Evolutionary conservation across 2,113 vertebrate genomes (phyloP).

Genomic region (Malurus cyaneus): DNA sequence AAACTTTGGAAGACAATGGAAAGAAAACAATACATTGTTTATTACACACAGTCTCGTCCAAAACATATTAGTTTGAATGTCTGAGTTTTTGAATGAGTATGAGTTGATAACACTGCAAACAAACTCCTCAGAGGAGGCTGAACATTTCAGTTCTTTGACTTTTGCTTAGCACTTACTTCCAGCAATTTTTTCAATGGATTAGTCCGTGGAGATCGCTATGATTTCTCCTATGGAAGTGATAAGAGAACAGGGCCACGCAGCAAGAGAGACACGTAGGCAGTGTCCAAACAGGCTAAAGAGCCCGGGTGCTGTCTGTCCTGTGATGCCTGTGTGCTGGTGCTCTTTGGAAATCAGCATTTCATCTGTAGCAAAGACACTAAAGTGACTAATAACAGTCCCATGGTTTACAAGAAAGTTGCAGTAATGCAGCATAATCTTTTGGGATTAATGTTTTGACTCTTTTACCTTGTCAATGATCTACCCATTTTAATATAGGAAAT

Average conservation of each 20-base stretch:
- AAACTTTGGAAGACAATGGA: neutral
- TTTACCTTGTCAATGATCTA: neutral
- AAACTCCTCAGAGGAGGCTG: neutral
- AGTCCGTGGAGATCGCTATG: fast-evolving
- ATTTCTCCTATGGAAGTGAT: neutral
- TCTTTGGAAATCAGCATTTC: neutral
- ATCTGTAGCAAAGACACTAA: neutral
- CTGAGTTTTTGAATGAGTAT: neutral
- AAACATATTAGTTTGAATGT: neutral
- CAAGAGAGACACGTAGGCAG: neutral
- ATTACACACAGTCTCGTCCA: neutral
- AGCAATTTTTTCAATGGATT: neutral
- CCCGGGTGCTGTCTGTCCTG: neutral
- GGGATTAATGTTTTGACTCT: neutral
- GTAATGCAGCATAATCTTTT: neutral
- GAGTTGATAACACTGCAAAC: neutral
- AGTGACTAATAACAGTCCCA: neutral
- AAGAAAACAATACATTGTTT: neutral
- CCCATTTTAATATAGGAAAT: neutral
- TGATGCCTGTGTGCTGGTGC: neutral
- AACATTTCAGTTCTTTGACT: neutral
- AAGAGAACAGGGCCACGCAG: neutral
- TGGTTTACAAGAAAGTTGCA: neutral
- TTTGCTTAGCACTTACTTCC: neutral
- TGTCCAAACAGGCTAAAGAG: neutral